Evolutionary conservation across 2,797 vertebrate species (phyloP).

Genomic region (Sebastolobus altivelis): DNA sequence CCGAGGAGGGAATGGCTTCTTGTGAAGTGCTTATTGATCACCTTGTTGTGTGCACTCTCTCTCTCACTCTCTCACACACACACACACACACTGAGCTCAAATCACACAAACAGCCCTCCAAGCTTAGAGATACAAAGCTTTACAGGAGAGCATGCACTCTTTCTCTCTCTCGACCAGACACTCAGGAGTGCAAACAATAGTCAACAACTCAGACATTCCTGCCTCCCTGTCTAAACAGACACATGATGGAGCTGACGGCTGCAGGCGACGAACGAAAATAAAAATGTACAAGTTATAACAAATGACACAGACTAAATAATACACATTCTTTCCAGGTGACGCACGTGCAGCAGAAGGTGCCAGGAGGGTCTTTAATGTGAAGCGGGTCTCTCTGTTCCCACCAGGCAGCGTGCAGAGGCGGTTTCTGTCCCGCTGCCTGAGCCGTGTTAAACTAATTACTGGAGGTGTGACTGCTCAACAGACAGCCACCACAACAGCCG

Average conservation of each 20-base stretch:
- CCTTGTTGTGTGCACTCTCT: constrained; percentile 73
- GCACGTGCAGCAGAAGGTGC: constrained; percentile 52
- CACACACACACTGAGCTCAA: constrained; percentile 53
- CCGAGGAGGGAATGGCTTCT: constrained; percentile 62
- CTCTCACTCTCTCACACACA: neutral
- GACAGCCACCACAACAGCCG: constrained; percentile 77
- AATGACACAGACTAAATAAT: constrained; percentile 62
- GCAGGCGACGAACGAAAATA: constrained; percentile 32
- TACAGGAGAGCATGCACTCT: constrained; percentile 31
- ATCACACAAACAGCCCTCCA: constrained; percentile 69
- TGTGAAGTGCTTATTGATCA: constrained; percentile 85
- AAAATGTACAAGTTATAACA: constrained; percentile 51
- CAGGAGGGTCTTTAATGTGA: constrained; percentile 68
- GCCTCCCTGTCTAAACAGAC: constrained; percentile 34
- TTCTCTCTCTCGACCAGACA: constrained; percentile 15
- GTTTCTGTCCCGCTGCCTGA: constrained; percentile 68
- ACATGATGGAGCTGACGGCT: constrained; percentile 17
- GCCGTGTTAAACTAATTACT: constrained; percentile 83
- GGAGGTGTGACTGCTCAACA: constrained; percentile 83
- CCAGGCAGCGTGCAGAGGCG: constrained; percentile 49
- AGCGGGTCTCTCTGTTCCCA: constrained; percentile 64
- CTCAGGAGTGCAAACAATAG: constrained; percentile 50
- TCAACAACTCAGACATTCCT: constrained; percentile 52
- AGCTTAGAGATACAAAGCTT: constrained; percentile 58
- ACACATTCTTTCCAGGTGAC: constrained; percentile 77